Conservation (phyloP, 2,888 invertebrate genomes). For the Fabriciana adippe region DNA sequence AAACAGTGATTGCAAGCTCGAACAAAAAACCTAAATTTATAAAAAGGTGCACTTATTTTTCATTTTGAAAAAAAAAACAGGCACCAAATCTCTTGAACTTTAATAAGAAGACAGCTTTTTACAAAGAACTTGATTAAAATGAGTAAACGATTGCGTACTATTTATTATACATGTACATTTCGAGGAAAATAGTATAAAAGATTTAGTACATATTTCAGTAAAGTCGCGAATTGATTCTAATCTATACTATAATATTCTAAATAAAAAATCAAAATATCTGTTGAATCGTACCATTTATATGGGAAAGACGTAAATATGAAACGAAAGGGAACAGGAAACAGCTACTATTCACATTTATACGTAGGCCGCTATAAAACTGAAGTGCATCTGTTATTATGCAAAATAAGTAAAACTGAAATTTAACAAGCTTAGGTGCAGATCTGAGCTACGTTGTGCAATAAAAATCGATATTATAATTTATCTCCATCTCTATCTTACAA, state of each 20-base stretch:
- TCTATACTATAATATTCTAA: too few relatives aligned
- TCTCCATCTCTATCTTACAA: background rate
- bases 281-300: slow-evolving; percentile 1
- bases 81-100: too few relatives aligned
- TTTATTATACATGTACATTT: too few relatives aligned
- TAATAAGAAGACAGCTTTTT: too few relatives aligned
- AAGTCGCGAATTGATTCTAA: background rate
- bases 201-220: background rate
- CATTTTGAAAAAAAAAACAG: too few relatives aligned
- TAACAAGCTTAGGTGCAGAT: slow-evolving; percentile 8
- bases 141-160: too few relatives aligned
- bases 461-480: slow-evolving; percentile 15
- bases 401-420: slow-evolving; percentile 17
- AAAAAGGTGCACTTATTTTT: too few relatives aligned
- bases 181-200: too few relatives aligned
- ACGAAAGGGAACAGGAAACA: slow-evolving; percentile 24
- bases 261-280: background rate
- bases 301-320: slow-evolving; percentile 14
- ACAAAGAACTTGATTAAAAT: background rate
- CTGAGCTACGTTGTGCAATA: slow-evolving; percentile 1
- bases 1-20: too few relatives aligned
- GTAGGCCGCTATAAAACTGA: slow-evolving; percentile 18
- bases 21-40: too few relatives aligned
- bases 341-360: slow-evolving; percentile 23
- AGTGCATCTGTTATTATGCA: slow-evolving; percentile 19